These are phyloP conservation scores for Paratilapia polleni DNA, from an alignment of 2,113 vertebrate species.

Conservation along the genomic window DNA sequence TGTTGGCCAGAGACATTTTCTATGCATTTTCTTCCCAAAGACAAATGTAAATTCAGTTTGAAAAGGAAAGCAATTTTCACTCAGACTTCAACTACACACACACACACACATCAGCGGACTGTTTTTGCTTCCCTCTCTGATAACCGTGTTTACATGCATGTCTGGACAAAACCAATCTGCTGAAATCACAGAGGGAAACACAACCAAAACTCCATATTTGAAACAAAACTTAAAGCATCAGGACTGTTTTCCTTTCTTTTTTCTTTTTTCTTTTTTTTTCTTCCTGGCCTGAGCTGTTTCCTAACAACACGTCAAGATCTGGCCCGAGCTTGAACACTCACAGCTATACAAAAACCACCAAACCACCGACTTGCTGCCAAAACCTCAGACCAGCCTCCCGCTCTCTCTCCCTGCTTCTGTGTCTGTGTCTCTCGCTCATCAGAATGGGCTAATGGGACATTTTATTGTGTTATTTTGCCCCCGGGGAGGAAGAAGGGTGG, in stretches of 20 bases:
- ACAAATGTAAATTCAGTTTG: constrained; percentile 66
- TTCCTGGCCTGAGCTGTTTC: not conserved
- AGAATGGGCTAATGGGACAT: not conserved
- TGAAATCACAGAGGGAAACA: constrained; percentile 41
- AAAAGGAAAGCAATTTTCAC: constrained; percentile 63
- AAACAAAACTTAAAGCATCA: not conserved
- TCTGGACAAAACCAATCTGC: constrained; percentile 55
- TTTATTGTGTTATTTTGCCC: constrained; percentile 13
- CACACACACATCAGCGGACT: not conserved
- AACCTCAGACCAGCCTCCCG: not conserved
- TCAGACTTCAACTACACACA: constrained; percentile 22
- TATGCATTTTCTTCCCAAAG: constrained; percentile 48
- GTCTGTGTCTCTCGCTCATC: not conserved
- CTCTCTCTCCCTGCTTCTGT: not conserved
- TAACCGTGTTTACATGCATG: constrained; percentile 59
- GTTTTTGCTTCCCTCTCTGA: constrained; percentile 31
- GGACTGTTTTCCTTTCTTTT: not conserved
- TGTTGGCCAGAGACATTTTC: constrained; percentile 49
- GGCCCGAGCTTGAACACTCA: not conserved
- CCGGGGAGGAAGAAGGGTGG: not conserved
- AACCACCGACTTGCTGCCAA: not conserved
- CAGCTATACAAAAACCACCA: constrained; percentile 5
- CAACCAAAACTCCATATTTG: not conserved
- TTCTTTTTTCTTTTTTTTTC: not conserved
- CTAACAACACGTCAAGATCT: constrained; percentile 7